Base-by-base conservation (phyloP, 2,888 invertebrate species). In the Gymnocheta viridis region DNA sequence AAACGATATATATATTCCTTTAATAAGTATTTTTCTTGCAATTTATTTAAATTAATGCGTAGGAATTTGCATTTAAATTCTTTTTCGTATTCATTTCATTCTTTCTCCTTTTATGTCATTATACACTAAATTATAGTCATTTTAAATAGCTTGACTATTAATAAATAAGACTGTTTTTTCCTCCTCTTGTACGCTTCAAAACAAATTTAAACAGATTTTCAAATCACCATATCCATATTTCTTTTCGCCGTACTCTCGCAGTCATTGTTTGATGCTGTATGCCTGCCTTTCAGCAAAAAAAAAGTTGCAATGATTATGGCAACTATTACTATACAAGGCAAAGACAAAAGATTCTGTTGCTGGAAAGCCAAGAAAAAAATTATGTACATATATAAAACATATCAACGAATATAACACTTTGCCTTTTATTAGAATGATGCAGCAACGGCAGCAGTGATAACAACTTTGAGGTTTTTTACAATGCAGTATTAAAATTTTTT, bases 151-250 rank as follows among this genome's bases (percentile, higher is more conserved):
- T 81, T 77, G 73, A 73, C 73, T 84, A 84, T 84, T 84, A 84
- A 84, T 84, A 84, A 81, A 81, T 81, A 72, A 29, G 69, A 72
- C 47, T 27, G 54, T 32, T 44, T 38, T 9, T 38, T 58, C 47
- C 14, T 54, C 22, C n/a, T 14, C 17, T 67, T 69, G 49, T 32
- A 47, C 9, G 64, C 58, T 54, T 38, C 14, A 72, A 35, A 84
- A 84, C 81, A 84, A 84, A 84, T 84, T 84, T 84, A 81, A 84
- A 81, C 77, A 73, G 84, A 81, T 84, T 84, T 81, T 78, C 77
- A 84, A 77, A 84, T 84, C 81, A 76, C 62, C 84, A 84, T 80
- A 73, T 77, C 70, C 81, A 82, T 82, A 82, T 62, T 69, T 82
- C 74, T 82, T 79, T 17, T 58, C 35, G 54, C 44, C 41, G 10